Base-by-base conservation (phyloP, 1,140 invertebrate genomes). In the Diachasmimorpha longicaudata region DNA sequence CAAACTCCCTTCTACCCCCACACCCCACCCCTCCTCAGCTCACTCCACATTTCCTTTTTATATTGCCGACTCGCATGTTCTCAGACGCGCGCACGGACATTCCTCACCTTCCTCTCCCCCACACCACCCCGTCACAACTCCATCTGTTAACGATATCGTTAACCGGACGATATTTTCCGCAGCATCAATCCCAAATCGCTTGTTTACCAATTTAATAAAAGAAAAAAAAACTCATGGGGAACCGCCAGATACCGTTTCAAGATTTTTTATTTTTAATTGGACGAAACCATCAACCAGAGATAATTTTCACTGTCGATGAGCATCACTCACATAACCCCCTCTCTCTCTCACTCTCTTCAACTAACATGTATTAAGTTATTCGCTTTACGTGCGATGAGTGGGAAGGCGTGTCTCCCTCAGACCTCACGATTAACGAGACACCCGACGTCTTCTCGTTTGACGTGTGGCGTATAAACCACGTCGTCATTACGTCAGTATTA, bases 101-200 rank as follows among this genome's bases (percentile, higher is more conserved):
- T 55, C 70, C 66, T 68, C 66, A 37, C 21, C 58, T 37, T 39
- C 31, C 66, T 68, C 66, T n/a, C 46, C 1, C 16, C 16, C 48
- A 23, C 37, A 46, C 36, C 25, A 14, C 36, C 6, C n/a, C 31
- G 31, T 42, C 37, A 19, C 37, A 10, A 48, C 25, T 69, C 67
- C 16, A 25, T 14, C 67, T 23, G 52, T 76, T 76, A 76, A 76
- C 69, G 74, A 76, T 76, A 76, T 76, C 74, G 74, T 76, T 76
- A 76, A 76, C 69, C 74, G 36, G 37, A 23, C 74, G 39, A 76
- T 76, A 71, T 31, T 72, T 71, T 76, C 63, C 69, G 11, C 3
- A 6, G 10, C 44, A 75, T 70, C 44, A 75, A 19, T 72, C 70
- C 11, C n/a, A 70, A 52, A 52, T 52, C 48, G 14, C 25, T 55